Evolutionary conservation across 2,113 vertebrate genomes (phyloP).

Genomic region (Amphilophus citrinellus): DNA sequence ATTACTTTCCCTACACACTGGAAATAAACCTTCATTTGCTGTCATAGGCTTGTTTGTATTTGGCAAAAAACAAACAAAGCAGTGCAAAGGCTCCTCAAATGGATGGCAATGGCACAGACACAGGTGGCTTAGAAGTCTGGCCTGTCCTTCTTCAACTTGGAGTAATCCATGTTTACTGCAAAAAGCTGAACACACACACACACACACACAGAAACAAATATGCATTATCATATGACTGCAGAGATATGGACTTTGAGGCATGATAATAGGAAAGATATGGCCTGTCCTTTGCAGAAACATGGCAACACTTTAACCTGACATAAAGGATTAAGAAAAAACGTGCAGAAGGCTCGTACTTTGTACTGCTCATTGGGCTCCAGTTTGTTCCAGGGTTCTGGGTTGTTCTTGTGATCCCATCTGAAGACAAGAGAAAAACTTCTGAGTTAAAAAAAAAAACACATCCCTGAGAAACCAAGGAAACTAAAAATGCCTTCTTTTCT

Average conservation of each 20-base stretch:
- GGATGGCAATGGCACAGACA: neutral
- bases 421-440: neutral
- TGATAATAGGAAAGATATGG: slow-evolving; percentile 38
- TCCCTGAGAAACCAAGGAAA: neutral
- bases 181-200: slow-evolving; percentile 83
- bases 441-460: neutral
- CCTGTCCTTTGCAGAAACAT: neutral
- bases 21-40: slow-evolving; percentile 33
- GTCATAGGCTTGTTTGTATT: slow-evolving; percentile 27
- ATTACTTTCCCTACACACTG: slow-evolving; percentile 21
- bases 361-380: slow-evolving; percentile 87
- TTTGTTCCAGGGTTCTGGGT: slow-evolving; percentile 96
- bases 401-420: slow-evolving; percentile 95
- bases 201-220: neutral
- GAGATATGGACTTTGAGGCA: slow-evolving; percentile 40
- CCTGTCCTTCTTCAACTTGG: slow-evolving; percentile 92
- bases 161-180: slow-evolving; percentile 89
- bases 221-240: slow-evolving; percentile 26
- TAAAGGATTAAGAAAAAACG: neutral
- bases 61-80: slow-evolving; percentile 32
- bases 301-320: neutral
- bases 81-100: slow-evolving; percentile 39
- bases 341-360: slow-evolving; percentile 83
- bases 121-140: slow-evolving; percentile 87
- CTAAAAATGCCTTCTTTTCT: neutral